Base-by-base conservation (phyloP, 2,888 invertebrate species). In the Malthinus flaveolus region DNA sequence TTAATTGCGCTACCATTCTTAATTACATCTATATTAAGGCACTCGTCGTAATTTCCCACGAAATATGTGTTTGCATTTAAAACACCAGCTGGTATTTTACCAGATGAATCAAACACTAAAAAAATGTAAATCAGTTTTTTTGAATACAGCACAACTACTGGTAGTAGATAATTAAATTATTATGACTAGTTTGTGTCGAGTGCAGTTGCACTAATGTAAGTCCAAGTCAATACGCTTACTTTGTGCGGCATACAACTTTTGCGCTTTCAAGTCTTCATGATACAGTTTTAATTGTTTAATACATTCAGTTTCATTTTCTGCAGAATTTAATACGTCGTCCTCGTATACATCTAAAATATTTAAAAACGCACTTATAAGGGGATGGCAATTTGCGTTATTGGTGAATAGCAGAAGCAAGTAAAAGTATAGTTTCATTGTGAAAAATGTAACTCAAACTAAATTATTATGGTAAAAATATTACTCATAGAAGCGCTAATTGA, bases 41-140 rank as follows among this genome's bases (percentile, higher is more conserved):
- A 80, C 65, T 80, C 75, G 55, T 80, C 79, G 59, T 73, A 79
- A 52, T 75, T 74, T 1, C 80, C 80, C 65, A 79, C 72, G 5
- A 23, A 23, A 78, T 76, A 70, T 5, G 70, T 49, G 63, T 79
- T 77, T 9, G 79, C 79, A 70, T 71, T 72, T 52, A 78, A 68
- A n/a, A 78, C 59, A 15, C 80, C 79, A 1, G 78, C 60, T 1
- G 77, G 79, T 42, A 78, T 31, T 39, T 78, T 78, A 11, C 78
- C 79, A 77, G 78, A 79, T 50, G 79, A 66, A 56, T 80, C 80
- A 8, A 54, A 12, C 54, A 59, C 59, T 52, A 23, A 23, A 23
- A 23, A 23, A 5, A 23, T 7, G 3, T 9, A 44, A 32, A 10
- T 13, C 42, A 42, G 34, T 49, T 10, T 9, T 11, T 32, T 1